A percentile compares a stretch with the other conserved stretches of the same genome.
Conservation (phyloP, 2,888 invertebrate species). For the Dicranocentrus wangi region DNA sequence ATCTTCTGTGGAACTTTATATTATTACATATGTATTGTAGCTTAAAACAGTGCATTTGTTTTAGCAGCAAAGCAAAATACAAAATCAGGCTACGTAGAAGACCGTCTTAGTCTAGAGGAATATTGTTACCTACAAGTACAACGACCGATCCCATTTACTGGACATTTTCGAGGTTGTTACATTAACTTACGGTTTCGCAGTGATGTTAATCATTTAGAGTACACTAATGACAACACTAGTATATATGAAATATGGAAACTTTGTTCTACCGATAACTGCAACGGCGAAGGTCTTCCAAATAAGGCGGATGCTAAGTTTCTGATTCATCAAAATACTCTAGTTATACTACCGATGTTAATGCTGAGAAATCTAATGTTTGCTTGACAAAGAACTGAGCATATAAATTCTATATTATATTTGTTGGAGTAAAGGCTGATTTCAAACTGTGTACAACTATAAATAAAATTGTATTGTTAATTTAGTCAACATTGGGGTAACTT, state of each 20-base stretch:
- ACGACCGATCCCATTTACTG: slow-evolving; percentile 11
- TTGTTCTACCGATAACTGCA: slow-evolving; percentile 19
- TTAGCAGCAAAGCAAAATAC: background rate
- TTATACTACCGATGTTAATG: no score
- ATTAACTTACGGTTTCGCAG: background rate
- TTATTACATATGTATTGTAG: no score
- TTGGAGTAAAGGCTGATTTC: no score
- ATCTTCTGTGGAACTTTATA: no score
- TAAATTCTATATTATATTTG: no score
- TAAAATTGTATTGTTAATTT: no score
- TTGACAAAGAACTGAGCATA: no score
- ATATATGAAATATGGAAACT: slow-evolving; percentile 9
- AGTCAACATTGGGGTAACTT: no score
- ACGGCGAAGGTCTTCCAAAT: background rate
- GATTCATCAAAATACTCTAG: no score
- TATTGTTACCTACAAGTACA: background rate
- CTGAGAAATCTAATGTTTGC: no score
- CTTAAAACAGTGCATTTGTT: no score
- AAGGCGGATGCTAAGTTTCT: background rate
- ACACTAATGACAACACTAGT: background rate
- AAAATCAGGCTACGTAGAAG: background rate
- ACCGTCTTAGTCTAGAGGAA: background rate
- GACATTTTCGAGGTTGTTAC: slow-evolving; percentile 19
- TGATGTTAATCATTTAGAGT: background rate
- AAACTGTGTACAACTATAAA: no score